Conservation (phyloP, 2,888 invertebrate species). For the Mythimna ferrago region DNA sequence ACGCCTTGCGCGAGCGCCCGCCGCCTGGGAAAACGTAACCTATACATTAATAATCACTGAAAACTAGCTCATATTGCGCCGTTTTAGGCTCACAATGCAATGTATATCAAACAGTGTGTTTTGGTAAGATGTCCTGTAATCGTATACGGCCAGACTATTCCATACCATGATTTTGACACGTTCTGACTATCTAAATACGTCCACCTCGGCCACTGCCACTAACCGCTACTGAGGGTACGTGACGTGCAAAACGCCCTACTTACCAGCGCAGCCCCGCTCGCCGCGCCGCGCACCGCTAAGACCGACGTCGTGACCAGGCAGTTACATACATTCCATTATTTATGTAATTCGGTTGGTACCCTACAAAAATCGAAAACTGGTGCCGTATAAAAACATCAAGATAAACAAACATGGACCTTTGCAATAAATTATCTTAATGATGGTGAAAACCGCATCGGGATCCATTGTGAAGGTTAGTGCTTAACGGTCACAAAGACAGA, state of each 20-base stretch:
- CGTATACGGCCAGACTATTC: too few species aligned
- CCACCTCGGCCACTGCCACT: not conserved
- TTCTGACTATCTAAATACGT: not conserved
- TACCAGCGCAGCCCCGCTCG: not conserved
- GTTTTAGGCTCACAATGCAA: not conserved
- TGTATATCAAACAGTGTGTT: too few species aligned
- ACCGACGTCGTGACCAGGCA: too few species aligned
- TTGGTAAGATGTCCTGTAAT: too few species aligned
- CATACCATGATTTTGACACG: too few species aligned
- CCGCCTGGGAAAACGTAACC: slow-evolving; percentile 63
- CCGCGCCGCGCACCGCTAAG: not conserved
- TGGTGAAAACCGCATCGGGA: too few species aligned
- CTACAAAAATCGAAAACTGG: too few species aligned
- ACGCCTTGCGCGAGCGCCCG: slow-evolving; percentile 87
- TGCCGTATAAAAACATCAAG: too few species aligned
- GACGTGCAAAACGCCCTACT: slow-evolving; percentile 3
- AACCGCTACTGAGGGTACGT: slow-evolving; percentile 7
- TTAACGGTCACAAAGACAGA: not conserved
- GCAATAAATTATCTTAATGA: not conserved
- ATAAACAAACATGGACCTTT: not conserved
- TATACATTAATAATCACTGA: not conserved
- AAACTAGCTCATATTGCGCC: not conserved
- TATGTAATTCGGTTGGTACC: too few species aligned
- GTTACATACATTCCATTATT: too few species aligned
- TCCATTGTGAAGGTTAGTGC: not conserved